Percentiles rank a stretch among this genome's conserved stretches.
Evolutionary conservation across 2,888 invertebrate species (phyloP).

Genomic region (Eugnorisma glareosa): DNA sequence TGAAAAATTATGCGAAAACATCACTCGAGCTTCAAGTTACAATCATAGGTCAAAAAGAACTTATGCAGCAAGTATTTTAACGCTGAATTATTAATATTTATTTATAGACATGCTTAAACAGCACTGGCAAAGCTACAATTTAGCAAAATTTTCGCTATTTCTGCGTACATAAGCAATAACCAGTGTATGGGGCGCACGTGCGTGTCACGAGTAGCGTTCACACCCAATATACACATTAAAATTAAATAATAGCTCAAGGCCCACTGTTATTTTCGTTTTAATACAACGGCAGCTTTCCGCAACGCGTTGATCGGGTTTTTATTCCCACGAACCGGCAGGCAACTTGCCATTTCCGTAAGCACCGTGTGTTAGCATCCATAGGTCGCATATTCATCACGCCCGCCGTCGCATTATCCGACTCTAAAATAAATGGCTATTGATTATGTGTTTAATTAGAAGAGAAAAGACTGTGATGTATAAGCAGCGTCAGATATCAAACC

Average conservation of each 20-base stretch:
- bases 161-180: slow-evolving; percentile 61
- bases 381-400: slow-evolving; percentile 47
- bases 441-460: slow-evolving; percentile 33
- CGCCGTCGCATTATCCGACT: slow-evolving; percentile 40
- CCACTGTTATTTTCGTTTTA: slow-evolving; percentile 84
- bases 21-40: slow-evolving; percentile 2
- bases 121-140: slow-evolving; percentile 51
- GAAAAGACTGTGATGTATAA: slow-evolving; percentile 16
- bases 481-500: background rate
- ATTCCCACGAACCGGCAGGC: slow-evolving; percentile 56
- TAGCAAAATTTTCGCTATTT: slow-evolving; percentile 59
- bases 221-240: slow-evolving; percentile 84
- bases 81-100: slow-evolving; percentile 40
- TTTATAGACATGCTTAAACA: slow-evolving; percentile 48
- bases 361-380: slow-evolving; percentile 50
- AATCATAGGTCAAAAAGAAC: slow-evolving; percentile 1
- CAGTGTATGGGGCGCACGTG: slow-evolving; percentile 67
- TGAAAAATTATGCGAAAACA: slow-evolving; percentile 7
- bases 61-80: slow-evolving; percentile 15
- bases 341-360: slow-evolving; percentile 58
- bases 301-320: slow-evolving; percentile 62
- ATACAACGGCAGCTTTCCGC: slow-evolving; percentile 74
- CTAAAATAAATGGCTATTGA: slow-evolving; percentile 48
- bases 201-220: slow-evolving; percentile 73
- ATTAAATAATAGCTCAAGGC: slow-evolving; percentile 89